Evolutionary conservation across 2,888 invertebrate genomes (phyloP), one percentile per base, ranked within the genome.

Genomic region (Protophormia terraenovae): DNA sequence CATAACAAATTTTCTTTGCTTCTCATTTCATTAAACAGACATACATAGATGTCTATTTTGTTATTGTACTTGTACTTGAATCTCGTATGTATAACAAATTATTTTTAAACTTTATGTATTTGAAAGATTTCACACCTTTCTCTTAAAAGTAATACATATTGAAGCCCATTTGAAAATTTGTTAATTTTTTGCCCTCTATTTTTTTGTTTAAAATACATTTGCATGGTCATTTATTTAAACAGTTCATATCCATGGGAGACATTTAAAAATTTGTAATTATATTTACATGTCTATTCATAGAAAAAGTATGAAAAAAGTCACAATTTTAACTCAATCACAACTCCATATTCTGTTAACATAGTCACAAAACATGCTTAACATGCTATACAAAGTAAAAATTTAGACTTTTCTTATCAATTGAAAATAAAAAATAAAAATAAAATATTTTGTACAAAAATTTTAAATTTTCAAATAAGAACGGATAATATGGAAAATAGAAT

Each of bases 81-180:
- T 22, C 53, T 14, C n/a, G 22, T 24, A 53, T 76, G 53, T 64
- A 35, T 73, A 60, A 47, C 60, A 62, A 60, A 73, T 50, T 35
- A 62, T 50, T 12, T n/a, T 14, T 4, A 35, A 12, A 50, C 19
- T 24, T 62, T 41, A 55, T 67, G n/a, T 19, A 41, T 62, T 45
- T 75, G 12, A 47, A 62, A 69, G 16, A 60, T 19, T 69, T 78
- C 38, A 69, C 78, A 50, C 69, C 78, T 78, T 78, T 78, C 69
- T 38, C 64, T 64, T 5, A 10, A 2, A 47, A 29, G n/a, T 12
- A 45, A 60, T n/a, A 22, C 1, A 24, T 19, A 50, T 29, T 72
- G 29, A 32, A 60, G 16, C 8, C 22, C 8, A 47, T 32, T 45
- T 60, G 24, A 62, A 62, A 62, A 73, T 22, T 10, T 60, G 5